Base-by-base conservation (phyloP, 2,888 invertebrate genomes). In the Aspidiotus rigidus region DNA sequence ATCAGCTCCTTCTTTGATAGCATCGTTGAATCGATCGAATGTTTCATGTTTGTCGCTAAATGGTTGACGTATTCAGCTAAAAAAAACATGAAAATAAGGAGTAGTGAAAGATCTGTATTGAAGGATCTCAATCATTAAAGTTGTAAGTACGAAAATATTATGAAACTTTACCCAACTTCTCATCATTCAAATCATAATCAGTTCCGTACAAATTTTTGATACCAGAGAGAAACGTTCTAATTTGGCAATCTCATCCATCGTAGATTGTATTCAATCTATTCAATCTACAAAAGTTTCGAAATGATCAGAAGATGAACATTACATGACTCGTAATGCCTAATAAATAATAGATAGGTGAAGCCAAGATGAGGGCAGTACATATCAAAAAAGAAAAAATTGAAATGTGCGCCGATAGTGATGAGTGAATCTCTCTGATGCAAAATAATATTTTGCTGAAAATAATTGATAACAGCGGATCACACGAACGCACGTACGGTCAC, bases 31-130 rank as follows among this genome's bases (percentile, higher is more conserved):
- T 6, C 82, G 80, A 2, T 94, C 93, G 75, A 93, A 90, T 0
- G 86, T 87, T 69, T 86, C 84, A 79, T 95, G 88, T 77, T 90
- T 87, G 73, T 91, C 89, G 0, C 93, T 74, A 99, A 80, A 75
- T 93, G 89, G 73, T 99, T 98, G 59, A 99, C 93, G 76, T 93
- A 99, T 80, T 99, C 98, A 69, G 99, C 99, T 89, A 81, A 64
- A 86, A 85, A 70, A 72, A 74, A 74, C n/a, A 74, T 72, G 71
- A 71, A 69, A 39, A 59, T 3, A 11, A 6, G 6, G 6, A n/a
- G 49, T 2, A 49, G 1, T 49, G 49, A 49, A 49, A 28, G 28
- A 28, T 28, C 5, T 28, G 16, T 17, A 67, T 11, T 49, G 42
- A 7, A 28, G 7, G 28, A 5, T 28, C 5, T 28, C n/a, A 62